Evolutionary conservation across 2,888 invertebrate species (phyloP).

Genomic region (Himalopsyche anomala): DNA sequence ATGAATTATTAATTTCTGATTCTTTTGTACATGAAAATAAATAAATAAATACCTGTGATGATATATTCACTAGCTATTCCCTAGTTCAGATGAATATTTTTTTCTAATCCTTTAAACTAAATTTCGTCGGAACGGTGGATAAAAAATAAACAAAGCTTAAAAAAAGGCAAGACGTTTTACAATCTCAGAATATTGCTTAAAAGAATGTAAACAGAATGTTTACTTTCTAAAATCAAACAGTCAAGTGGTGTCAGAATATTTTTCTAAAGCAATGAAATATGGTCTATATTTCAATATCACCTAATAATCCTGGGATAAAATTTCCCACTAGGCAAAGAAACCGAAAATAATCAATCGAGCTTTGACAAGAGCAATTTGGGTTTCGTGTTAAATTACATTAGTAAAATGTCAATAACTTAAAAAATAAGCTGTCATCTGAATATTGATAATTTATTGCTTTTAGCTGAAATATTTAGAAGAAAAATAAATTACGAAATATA

Average conservation of each 20-base stretch:
- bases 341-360: background rate
- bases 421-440: background rate
- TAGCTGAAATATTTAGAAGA: background rate
- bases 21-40: too few relatives aligned
- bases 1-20: too few relatives aligned
- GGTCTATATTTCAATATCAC: slow-evolving; percentile 11
- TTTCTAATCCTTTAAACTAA: too few relatives aligned
- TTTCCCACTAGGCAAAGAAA: background rate
- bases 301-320: background rate
- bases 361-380: slow-evolving; percentile 17
- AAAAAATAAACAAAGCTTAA: background rate
- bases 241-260: background rate
- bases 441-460: background rate
- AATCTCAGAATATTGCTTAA: background rate
- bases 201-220: background rate
- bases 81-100: too few relatives aligned
- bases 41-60: too few relatives aligned
- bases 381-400: background rate
- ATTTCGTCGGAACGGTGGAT: background rate
- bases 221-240: background rate
- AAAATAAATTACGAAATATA: too few relatives aligned
- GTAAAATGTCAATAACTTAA: background rate
- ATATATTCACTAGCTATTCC: too few relatives aligned
- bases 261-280: background rate
- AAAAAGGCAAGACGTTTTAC: background rate